A percentile compares a stretch with the other conserved stretches of the same genome.
phyloP scores from a whole-genome alignment of 2,797 vertebrate genomes.

The Brotula barbata region DNA sequence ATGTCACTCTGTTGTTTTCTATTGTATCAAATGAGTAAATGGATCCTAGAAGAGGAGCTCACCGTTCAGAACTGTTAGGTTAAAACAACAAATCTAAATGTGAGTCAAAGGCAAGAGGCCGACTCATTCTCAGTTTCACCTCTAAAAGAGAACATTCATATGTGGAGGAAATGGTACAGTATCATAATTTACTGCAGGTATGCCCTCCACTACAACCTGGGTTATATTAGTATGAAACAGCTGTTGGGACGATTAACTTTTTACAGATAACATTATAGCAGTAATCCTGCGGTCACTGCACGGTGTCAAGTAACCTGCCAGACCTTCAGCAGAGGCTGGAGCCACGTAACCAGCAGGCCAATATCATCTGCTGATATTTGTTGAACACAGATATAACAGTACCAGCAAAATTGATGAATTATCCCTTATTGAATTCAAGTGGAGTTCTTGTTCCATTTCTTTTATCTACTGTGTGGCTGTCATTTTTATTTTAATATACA shows the following conservation, averaged over 20 bases:
- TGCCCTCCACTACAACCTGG: conserved; percentile 26
- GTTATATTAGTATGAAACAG: conserved; percentile 60
- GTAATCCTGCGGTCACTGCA: conserved; percentile 21
- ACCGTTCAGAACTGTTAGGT: not conserved
- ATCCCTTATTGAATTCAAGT: too few species aligned
- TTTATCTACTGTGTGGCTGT: too few species aligned
- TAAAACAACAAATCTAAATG: not conserved
- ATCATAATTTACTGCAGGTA: not conserved
- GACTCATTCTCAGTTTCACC: not conserved
- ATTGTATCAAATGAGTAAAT: not conserved
- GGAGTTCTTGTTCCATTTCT: too few species aligned
- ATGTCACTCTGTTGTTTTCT: conserved; percentile 15
- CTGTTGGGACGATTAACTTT: conserved; percentile 54
- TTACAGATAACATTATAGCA: conserved; percentile 34
- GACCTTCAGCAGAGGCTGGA: not conserved
- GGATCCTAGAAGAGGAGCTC: not conserved
- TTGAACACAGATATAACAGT: too few species aligned
- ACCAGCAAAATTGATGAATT: too few species aligned
- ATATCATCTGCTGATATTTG: too few species aligned
- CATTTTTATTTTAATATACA: too few species aligned
- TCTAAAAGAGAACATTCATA: too few species aligned
- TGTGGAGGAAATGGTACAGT: not conserved
- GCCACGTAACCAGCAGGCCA: too few species aligned
- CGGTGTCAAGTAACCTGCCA: conserved; percentile 27
- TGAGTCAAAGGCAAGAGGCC: conserved; percentile 1